Evolutionary conservation across 2,888 invertebrate genomes (phyloP).

Genomic region (Macaria liturata): DNA sequence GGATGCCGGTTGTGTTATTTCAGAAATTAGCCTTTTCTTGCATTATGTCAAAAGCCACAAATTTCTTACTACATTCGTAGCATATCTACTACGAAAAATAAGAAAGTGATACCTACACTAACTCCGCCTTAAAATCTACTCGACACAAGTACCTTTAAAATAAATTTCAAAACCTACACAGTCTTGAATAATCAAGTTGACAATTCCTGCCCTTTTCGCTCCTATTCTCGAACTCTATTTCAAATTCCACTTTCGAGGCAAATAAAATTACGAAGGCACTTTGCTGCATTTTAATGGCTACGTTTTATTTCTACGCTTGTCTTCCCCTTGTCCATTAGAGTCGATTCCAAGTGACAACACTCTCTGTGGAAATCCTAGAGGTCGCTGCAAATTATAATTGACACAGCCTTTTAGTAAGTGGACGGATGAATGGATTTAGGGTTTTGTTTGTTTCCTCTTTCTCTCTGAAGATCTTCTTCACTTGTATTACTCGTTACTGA

Average conservation of each 20-base stretch:
- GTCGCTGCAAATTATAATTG: constrained; percentile 15
- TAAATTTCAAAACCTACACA: neutral
- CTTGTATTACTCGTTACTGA: too few species aligned
- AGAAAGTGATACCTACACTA: too few species aligned
- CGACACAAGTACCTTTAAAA: too few species aligned
- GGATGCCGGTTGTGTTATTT: too few species aligned
- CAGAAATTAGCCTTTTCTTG: too few species aligned
- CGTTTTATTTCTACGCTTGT: constrained; percentile 23
- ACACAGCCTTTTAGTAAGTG: neutral
- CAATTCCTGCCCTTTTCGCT: constrained; percentile 8
- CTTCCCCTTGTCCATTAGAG: constrained; percentile 23
- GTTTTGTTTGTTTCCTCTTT: too few species aligned
- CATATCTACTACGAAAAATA: too few species aligned
- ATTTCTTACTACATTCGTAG: too few species aligned
- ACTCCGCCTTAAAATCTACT: too few species aligned
- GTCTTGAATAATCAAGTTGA: constrained; percentile 1
- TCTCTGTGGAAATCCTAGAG: constrained; percentile 6
- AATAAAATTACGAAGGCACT: constrained; percentile 18
- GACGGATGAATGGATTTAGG: too few species aligned
- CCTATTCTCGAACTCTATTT: constrained; percentile 14
- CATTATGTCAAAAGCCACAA: too few species aligned
- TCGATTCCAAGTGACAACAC: constrained; percentile 17
- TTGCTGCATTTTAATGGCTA: constrained; percentile 26
- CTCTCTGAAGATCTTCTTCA: too few species aligned
- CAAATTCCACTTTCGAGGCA: constrained; percentile 15